Percentiles rank a stretch among this genome's conserved stretches.
phyloP scores from a whole-genome alignment of 2,113 vertebrate species.

The Cariama cristata region DNA sequence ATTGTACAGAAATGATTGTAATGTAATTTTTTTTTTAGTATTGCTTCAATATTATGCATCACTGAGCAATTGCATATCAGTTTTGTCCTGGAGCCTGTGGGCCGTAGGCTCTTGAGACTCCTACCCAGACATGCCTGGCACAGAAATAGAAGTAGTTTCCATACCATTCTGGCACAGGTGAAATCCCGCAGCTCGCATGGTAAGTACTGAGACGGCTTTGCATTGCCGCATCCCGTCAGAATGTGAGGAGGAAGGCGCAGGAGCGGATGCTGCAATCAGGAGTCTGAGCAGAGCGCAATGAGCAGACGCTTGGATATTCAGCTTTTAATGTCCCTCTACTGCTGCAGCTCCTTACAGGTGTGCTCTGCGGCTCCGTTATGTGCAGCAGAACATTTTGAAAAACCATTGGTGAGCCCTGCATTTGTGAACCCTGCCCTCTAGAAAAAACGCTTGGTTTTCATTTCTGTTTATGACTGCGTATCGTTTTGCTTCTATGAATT shows the following conservation, averaged over 20 bases:
- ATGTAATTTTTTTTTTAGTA: not conserved
- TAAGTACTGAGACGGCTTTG: not conserved
- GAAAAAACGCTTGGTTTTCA: not conserved
- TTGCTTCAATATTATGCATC: not conserved
- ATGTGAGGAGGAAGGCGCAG: not conserved
- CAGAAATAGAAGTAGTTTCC: not conserved
- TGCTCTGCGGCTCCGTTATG: rapidly evolving
- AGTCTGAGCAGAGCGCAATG: not conserved
- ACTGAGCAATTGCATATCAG: not conserved
- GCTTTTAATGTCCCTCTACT: not conserved
- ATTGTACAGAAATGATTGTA: not conserved
- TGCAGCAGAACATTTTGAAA: not conserved
- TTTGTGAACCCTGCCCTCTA: not conserved
- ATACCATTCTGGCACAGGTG: not conserved
- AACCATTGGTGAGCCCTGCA: not conserved
- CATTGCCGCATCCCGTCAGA: not conserved
- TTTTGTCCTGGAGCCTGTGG: not conserved
- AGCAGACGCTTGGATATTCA: not conserved
- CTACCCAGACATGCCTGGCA: not conserved
- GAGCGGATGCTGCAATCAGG: not conserved
- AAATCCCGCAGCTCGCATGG: not conserved
- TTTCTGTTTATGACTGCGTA: not conserved
- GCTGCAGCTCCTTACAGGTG: not conserved
- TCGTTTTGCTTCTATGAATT: not conserved
- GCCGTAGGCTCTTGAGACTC: not conserved